Base-by-base conservation (phyloP, 30 jellyfish, hydroid and myxozoan genomes). In the Chironex yamaguchii region DNA sequence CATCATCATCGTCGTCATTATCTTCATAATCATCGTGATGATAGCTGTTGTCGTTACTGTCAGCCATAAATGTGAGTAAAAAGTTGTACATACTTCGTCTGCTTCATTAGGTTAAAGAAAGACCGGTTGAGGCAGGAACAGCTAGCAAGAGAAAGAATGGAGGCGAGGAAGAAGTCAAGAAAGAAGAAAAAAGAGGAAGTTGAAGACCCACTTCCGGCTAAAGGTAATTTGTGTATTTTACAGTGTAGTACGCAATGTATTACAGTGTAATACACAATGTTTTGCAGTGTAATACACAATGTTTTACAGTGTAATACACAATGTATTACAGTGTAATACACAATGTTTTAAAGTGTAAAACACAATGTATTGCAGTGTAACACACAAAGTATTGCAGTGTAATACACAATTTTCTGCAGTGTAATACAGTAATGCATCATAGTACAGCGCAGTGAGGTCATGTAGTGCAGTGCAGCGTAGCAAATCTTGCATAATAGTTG, bases 111-210 rank as follows among this genome's bases (percentile, higher is more conserved):
- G 69, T 52, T 92, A 26, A 92, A 83, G 52, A 92, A 76, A 50
- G 98, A 92, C 52, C 67, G 98, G 33, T 86, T 63, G 52, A 50
- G 98, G 33, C 98, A 92, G 54, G 98, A 92, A 68, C 96, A 92
- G 92, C 84, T 92, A 25, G 98, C 98, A 0, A 72, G 89, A 58
- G 98, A 92, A 78, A 63, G 98, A 28, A 74, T 92, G 69, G 98
- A 94, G 26, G 97, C 97, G 13, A 52, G 97, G 14, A 87, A 92
- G 76, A 81, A 67, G 29, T 81, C 88, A 29, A 85, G 42, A 66
- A 70, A 54, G 53, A 65, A 67, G 48, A 73, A 62, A 14, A 54
- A 36, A 12, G 82, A 84, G 35, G 77, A 34, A 9, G 90, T 33
- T 26, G 97, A 89, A 64, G 86, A 71, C 0, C 96, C 97, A 1